phyloP scores from a whole-genome alignment of 2,113 vertebrate genomes.

The Trochalopteron elliotii region DNA sequence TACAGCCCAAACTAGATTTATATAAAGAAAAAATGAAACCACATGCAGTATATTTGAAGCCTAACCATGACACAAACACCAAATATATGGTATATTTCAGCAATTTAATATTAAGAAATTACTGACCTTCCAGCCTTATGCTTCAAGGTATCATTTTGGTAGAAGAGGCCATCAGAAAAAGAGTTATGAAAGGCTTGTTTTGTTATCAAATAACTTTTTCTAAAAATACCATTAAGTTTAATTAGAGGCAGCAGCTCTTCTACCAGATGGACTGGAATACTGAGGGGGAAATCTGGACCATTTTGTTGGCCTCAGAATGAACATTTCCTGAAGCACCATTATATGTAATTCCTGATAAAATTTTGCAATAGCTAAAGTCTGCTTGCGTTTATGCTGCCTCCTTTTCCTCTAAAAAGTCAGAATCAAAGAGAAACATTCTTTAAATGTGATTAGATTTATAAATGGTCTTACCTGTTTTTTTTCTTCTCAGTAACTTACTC shows the following conservation, averaged over 20 bases:
- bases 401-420: constrained; percentile 24
- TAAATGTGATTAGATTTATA: constrained; percentile 39
- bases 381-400: background rate
- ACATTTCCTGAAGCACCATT: background rate
- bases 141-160: background rate
- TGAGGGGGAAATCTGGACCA: constrained; percentile 28
- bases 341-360: constrained; percentile 18
- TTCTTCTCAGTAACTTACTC: background rate
- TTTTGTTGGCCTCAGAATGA: constrained; percentile 1
- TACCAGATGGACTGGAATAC: background rate
- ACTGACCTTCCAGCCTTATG: background rate
- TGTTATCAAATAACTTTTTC: constrained; percentile 38
- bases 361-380: constrained; percentile 36
- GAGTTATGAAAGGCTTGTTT: background rate
- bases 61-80: background rate
- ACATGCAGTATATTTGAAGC: background rate
- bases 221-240: constrained; percentile 21
- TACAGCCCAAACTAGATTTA: background rate
- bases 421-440: constrained; percentile 8
- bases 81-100: background rate
- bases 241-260: constrained; percentile 30
- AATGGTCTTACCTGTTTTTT: background rate
- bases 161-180: background rate
- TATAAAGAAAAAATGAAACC: background rate
- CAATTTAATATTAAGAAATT: background rate